Evolutionary conservation across 64 coral and sea anemone species (phyloP).

Genomic region (Montipora efflorescens): DNA sequence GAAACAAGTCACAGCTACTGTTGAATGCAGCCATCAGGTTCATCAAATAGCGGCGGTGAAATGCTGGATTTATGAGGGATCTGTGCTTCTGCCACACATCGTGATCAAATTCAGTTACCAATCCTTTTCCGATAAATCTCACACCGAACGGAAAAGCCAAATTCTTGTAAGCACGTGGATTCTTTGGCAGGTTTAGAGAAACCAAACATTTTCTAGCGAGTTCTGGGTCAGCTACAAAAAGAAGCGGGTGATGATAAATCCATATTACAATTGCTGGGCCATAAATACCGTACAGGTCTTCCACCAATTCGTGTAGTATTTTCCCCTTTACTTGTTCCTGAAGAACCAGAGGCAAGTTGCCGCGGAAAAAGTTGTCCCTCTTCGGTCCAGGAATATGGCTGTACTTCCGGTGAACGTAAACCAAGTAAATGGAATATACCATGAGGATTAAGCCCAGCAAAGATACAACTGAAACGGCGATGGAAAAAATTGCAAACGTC

Average conservation of each 20-base stretch:
- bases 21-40: constrained; percentile 90
- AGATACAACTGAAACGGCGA: neutral
- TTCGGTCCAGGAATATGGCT: constrained; percentile 77
- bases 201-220: constrained; percentile 56
- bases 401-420: constrained; percentile 65
- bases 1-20: constrained; percentile 61
- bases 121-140: constrained; percentile 55
- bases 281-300: constrained; percentile 5
- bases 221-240: constrained; percentile 52
- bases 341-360: constrained; percentile 33
- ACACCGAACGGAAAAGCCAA: constrained; percentile 40
- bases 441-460: neutral
- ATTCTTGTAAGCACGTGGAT: neutral
- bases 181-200: constrained; percentile 61
- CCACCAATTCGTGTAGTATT: constrained; percentile 3
- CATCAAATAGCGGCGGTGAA: constrained; percentile 82
- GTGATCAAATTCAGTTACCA: constrained; percentile 64
- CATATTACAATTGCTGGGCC: constrained; percentile 66
- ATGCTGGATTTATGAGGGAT: constrained; percentile 76
- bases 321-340: constrained; percentile 14
- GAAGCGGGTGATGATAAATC: constrained; percentile 25
- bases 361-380: constrained; percentile 47
- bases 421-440: constrained; percentile 48
- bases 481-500: neutral
- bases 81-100: constrained; percentile 67